Conservation (phyloP, 2,888 invertebrate genomes). For the Epinotia nisella region DNA sequence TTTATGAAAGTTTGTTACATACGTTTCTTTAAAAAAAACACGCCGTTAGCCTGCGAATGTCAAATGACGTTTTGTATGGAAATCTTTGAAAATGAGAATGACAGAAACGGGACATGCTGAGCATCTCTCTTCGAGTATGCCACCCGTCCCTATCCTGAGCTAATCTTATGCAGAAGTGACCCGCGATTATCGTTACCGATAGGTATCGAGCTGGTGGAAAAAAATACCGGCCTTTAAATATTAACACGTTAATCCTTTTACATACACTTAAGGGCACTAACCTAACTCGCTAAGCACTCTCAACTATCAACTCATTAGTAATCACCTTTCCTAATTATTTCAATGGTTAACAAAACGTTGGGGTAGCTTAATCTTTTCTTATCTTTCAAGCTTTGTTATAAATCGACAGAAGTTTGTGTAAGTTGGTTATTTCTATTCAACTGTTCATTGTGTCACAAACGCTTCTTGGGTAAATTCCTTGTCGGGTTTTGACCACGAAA, state of each 20-base stretch:
- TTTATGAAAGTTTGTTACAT: no score
- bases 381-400: slow-evolving; percentile 21
- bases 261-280: background rate
- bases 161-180: no score
- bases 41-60: no score
- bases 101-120: no score
- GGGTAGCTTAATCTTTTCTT: slow-evolving; percentile 24
- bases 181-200: no score
- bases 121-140: no score
- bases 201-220: no score
- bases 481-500: background rate
- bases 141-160: no score
- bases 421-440: slow-evolving; percentile 5
- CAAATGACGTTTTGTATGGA: no score
- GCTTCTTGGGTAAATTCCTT: background rate
- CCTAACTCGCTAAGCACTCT: background rate
- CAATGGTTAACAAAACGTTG: slow-evolving; percentile 15
- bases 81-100: no score
- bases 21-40: no score
- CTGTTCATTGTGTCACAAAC: background rate
- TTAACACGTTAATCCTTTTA: background rate
- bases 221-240: no score
- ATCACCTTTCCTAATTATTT: slow-evolving; percentile 28
- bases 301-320: slow-evolving; percentile 32
- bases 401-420: background rate